Base-by-base conservation (phyloP, 2,888 invertebrate genomes). In the Podotricha telesiphe region DNA sequence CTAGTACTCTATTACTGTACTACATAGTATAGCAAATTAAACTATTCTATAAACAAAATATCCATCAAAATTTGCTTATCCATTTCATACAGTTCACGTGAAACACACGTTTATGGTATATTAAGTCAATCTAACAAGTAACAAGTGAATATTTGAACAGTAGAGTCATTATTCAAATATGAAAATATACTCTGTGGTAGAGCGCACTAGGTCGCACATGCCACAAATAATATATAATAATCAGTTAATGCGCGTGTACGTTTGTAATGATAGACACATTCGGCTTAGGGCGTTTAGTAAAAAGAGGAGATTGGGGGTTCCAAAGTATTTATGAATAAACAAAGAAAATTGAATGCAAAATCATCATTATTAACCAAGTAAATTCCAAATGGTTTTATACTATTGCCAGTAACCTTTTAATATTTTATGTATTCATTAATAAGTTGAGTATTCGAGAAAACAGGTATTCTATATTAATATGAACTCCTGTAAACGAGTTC, bases 241-340 rank as follows among this genome's bases (percentile, higher is more conserved):
- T 91, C 87, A 89, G 83, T 84, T 86, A 87, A 87, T 89, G 85
- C 77, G 83, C 84, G 82, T 85, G 84, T 85, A 80, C 85, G 85
- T 85, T 81, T 86, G 84, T 91, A 91, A 90, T 91, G 86, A 89
- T 86, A 89, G 83, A 77, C 81, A 88, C 82, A 85, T 84, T 85
- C 82, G 76, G 85, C 83, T 85, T 78, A 82, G 83, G 87, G 86
- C 86, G 81, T 82, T 82, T 81, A 76, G 79, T 75, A 70, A 64
- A 34, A 58, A 66, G 80, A 71, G 87, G 82, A 82, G 70, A 65
- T 0, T 65, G 75, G 81, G 84, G 78, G 63, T 10, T 8, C 2
- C 28, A 37, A 37, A 8, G 10, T 8, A 37, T 37, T 37, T 37
- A 8, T 2, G 37, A 37, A 37, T 37, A 37, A 37, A n/a, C n/a